Evolutionary conservation across 2,888 invertebrate genomes (phyloP), one percentile per base, ranked within the genome.

Genomic region (Drosophila mettleri): DNA sequence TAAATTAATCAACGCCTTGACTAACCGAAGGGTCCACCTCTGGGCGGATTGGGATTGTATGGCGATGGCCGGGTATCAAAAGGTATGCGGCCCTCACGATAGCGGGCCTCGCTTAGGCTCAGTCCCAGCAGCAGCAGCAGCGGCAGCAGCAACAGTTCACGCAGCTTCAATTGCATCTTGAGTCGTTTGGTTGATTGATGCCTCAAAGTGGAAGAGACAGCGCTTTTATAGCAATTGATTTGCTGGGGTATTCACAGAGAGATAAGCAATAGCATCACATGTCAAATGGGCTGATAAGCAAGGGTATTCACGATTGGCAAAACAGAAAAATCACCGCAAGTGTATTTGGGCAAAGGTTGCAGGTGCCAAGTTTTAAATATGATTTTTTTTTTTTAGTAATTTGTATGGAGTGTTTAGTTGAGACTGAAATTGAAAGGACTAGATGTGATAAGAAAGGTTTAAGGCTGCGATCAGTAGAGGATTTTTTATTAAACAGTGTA

Each of bases 61-160:
- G 34, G 49, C 49, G 49, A 49, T 22, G 49, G 49, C 0, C 49
- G 49, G 5, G 34, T 49, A 7, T 49, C 49, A 24, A 49, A 49
- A 14, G 48, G 48, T 14, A 14, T 20, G 22, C 33, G 31, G 9
- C 2, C 0, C 22, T n/a, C 6, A 10, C 2, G 33, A 49, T 33
- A 22, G 0, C 34, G 49, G 10, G 33, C 34, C 34, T 49, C 49
- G 34, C 49, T 22, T 1, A 49, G 33, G 22, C 33, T 1, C 49
- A 49, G 34, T 5, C 33, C 22, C 34, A 49, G 20, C 20, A 48
- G 33, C 31, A 48, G 31, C 18, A 31, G 48, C 48, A 49, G 48
- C 33, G 33, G 48, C 48, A 33, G 33, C 49, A 49, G 49, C 34
- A 49, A 22, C 49, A 49, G 34, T 22, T 34, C 49, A 34, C 49